Conservation (phyloP, 2,113 vertebrate genomes). For the Colistium nudipinnis region DNA sequence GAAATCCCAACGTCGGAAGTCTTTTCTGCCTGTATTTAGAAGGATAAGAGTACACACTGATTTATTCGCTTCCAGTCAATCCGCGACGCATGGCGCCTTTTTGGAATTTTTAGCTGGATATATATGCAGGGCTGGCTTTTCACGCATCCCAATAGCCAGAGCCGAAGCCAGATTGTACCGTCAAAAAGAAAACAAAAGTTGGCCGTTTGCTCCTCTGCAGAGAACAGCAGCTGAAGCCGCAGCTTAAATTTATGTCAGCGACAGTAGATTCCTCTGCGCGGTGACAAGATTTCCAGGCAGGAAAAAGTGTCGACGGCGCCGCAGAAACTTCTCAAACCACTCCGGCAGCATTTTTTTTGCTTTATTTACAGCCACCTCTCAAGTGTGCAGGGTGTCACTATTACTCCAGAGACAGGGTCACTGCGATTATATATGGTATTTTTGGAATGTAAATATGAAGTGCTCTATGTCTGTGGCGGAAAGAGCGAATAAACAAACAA, state of each 20-base stretch:
- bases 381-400: not conserved
- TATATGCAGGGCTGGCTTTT: too few relatives aligned
- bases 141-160: too few relatives aligned
- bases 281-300: not conserved
- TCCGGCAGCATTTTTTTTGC: not conserved
- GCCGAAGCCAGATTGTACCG: too few relatives aligned
- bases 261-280: not conserved
- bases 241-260: not conserved
- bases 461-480: not conserved
- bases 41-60: not conserved
- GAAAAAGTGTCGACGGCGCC: not conserved
- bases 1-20: slow-evolving; percentile 1
- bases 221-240: not conserved
- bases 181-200: too few relatives aligned
- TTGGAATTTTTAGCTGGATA: too few relatives aligned
- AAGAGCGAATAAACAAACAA: not conserved
- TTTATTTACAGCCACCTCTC: not conserved
- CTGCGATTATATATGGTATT: not conserved
- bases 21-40: slow-evolving; percentile 1
- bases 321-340: not conserved
- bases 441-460: not conserved
- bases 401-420: not conserved
- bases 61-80: not conserved
- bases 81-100: too few relatives aligned
- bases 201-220: not conserved